Conservation (phyloP, 2,113 vertebrate genomes). For the Nothobranchius furzeri region DNA sequence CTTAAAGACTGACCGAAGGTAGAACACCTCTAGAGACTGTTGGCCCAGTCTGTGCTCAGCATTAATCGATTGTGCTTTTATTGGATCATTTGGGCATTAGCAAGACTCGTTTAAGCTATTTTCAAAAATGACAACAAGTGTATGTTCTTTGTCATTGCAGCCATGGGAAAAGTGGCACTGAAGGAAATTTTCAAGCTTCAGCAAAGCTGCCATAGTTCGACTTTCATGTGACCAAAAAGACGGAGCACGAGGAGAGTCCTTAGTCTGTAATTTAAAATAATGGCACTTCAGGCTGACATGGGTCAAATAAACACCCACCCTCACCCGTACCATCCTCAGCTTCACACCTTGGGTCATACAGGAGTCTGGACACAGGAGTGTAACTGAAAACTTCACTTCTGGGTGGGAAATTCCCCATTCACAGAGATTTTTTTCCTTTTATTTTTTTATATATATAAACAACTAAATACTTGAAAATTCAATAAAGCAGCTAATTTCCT, state of each 20-base stretch:
- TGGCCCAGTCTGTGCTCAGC: conserved; percentile 66
- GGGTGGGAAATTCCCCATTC: conserved; percentile 59
- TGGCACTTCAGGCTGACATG: conserved; percentile 65
- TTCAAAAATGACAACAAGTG: conserved; percentile 73
- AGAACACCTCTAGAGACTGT: conserved; percentile 67
- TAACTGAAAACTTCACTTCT: conserved; percentile 76
- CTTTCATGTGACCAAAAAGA: conserved; percentile 69
- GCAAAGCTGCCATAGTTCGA: conserved; percentile 50
- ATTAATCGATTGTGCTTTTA: conserved; percentile 74
- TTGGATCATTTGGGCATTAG: conserved; percentile 78
- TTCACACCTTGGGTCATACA: conserved; percentile 69
- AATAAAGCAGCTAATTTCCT: conserved; percentile 5
- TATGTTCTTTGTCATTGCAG: conserved; percentile 65
- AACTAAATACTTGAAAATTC: conserved; percentile 22
- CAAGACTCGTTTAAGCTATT: conserved; percentile 74
- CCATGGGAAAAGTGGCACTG: conserved; percentile 56
- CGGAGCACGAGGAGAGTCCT: conserved; percentile 52
- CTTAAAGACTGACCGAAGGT: conserved; percentile 69
- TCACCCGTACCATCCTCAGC: conserved; percentile 68
- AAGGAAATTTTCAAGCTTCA: conserved; percentile 28
- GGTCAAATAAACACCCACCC: conserved; percentile 58
- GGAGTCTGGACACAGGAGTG: conserved; percentile 67
- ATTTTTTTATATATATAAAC: conserved; percentile 36
- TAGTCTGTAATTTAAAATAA: conserved; percentile 68
- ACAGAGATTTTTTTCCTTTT: conserved; percentile 29